Conservation (phyloP, 2,888 invertebrate genomes). For the Athalia circularis region DNA sequence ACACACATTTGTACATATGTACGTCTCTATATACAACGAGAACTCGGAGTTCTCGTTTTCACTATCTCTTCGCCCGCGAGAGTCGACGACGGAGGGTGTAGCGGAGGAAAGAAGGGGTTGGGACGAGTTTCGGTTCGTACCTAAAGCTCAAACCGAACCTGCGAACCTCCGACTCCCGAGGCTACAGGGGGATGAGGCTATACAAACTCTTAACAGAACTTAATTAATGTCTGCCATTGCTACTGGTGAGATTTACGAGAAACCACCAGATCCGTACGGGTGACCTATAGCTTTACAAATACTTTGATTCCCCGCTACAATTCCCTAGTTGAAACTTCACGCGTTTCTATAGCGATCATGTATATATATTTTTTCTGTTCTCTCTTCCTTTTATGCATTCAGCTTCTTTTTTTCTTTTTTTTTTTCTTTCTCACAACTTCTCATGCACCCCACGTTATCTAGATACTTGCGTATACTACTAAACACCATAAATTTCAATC, state of each 20-base stretch:
- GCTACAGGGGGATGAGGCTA: constrained; percentile 50
- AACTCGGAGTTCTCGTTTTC: constrained; percentile 47
- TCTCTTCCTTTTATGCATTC: not conserved
- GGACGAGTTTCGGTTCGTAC: not conserved
- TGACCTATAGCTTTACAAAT: constrained; percentile 28
- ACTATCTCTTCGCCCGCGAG: constrained; percentile 58
- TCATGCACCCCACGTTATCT: not conserved
- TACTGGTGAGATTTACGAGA: constrained; percentile 62
- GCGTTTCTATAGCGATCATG: not conserved
- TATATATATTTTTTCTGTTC: too few relatives aligned
- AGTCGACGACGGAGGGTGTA: constrained; percentile 50
- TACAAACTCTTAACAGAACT: constrained; percentile 68
- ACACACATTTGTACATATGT: too few relatives aligned
- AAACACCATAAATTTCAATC: too few relatives aligned
- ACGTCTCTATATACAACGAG: not conserved
- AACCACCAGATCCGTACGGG: constrained; percentile 36
- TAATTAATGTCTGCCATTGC: constrained; percentile 69
- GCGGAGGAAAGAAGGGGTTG: constrained; percentile 42
- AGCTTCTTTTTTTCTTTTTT: not conserved
- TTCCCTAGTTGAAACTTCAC: constrained; percentile 9
- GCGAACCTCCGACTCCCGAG: not conserved
- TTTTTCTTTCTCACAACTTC: not conserved
- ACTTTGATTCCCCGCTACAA: constrained; percentile 29
- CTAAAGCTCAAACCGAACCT: too few relatives aligned
- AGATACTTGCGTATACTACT: too few relatives aligned